Base-by-base conservation (phyloP, 1,140 invertebrate species). In the Eupristina koningsbergeri region DNA sequence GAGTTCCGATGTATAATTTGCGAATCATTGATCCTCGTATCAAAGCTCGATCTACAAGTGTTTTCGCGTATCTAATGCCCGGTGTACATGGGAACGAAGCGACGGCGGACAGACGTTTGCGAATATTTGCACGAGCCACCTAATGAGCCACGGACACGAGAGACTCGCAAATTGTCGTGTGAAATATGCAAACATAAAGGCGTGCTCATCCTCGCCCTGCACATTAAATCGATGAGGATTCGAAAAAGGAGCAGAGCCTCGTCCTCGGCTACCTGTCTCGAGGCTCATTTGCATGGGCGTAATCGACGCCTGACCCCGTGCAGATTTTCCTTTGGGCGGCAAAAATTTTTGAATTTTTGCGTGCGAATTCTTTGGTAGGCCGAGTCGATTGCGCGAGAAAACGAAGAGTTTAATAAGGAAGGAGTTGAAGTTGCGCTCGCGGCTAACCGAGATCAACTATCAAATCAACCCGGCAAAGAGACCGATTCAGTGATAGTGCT, bases 111-210 rank as follows among this genome's bases (percentile, higher is more conserved):
- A 58, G 50, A 34, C 47, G 73, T 22, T 11, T 53, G 41, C 63
- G 31, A 19, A n/a, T 29, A 17, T 61, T 61, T 47, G 39, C 31
- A 29, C 50, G 26, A 22, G 8, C 39, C 34, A 34, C 47, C 58
- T 84, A 84, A 84, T 64, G 83, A 80, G 83, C 29, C 69, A 34
- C 34, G 83, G 19, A 17, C 83, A 84, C 82, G 83, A 64, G 45
- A 74, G 34, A n/a, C 63, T n/a, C 19, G 64, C 34, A 83, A 78
- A 80, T 50, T 34, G 69, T 63, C 61, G 29, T 75, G 80, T 80
- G 58, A 84, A 84, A 84, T 84, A 83, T 84, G 83, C 83, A 84
- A 84, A 76, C 29, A 63, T 41, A 8, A 67, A 67, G 31, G 17
- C 2, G 8, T 45, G 73, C 5, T 36, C 11, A 19, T 29, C 41